phyloP scores from a whole-genome alignment of 2,888 invertebrate genomes.

The Leptinotarsa haldemani region DNA sequence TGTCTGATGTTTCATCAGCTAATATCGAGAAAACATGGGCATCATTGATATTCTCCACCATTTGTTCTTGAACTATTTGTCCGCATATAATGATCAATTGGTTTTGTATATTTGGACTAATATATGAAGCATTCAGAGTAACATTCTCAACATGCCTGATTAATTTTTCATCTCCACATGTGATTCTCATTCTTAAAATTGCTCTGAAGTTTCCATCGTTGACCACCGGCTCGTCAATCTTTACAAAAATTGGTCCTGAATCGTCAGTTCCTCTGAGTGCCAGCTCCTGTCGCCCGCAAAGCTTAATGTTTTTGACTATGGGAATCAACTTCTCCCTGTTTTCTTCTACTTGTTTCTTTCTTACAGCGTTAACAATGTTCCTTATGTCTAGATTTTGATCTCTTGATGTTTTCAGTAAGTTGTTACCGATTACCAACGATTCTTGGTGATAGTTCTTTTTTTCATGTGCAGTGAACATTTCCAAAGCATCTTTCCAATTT shows the following conservation, averaged over 20 bases:
- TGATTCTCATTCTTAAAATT: neutral
- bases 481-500: conserved; percentile 20
- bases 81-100: conserved; percentile 14
- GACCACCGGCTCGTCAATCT: neutral
- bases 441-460: no score
- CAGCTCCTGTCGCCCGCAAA: conserved; percentile 22
- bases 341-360: neutral
- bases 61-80: conserved; percentile 22
- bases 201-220: conserved; percentile 16
- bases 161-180: conserved; percentile 8
- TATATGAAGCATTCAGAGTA: neutral
- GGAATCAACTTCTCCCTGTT: neutral
- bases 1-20: conserved; percentile 25
- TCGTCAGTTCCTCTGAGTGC: no score
- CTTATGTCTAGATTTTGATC: neutral
- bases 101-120: conserved; percentile 13
- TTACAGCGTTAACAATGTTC: neutral
- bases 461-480: neutral
- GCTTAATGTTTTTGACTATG: conserved; percentile 18
- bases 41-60: conserved; percentile 7
- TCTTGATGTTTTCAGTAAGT: conserved; percentile 6
- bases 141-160: conserved; percentile 9
- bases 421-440: neutral
- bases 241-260: neutral
- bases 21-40: conserved; percentile 17